Percentiles rank a stretch among this genome's conserved stretches.
These are phyloP conservation scores for Lycaena phlaeas DNA, from an alignment of 2,888 invertebrate genomes.

Conservation along the genomic window DNA sequence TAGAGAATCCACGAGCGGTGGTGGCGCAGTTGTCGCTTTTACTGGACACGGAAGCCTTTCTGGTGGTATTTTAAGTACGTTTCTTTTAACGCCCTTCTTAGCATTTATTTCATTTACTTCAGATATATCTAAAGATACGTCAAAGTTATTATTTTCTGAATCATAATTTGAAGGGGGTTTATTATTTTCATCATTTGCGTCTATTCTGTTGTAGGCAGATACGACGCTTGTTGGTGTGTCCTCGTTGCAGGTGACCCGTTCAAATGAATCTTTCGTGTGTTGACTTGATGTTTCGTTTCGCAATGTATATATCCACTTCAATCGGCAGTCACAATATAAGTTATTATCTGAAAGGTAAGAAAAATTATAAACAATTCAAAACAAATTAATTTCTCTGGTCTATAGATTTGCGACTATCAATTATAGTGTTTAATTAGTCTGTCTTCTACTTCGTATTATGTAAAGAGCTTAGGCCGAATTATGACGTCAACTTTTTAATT, in stretches of 20 bases:
- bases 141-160: neutral
- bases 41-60: slow-evolving; percentile 56
- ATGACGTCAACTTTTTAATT: too few species aligned
- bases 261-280: slow-evolving; percentile 78
- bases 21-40: slow-evolving; percentile 47
- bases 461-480: too few species aligned
- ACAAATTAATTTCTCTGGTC: too few species aligned
- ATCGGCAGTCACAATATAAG: slow-evolving; percentile 86
- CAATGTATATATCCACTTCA: slow-evolving; percentile 84
- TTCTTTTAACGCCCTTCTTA: slow-evolving; percentile 49
- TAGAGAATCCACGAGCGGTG: slow-evolving; percentile 47
- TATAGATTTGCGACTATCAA: too few species aligned
- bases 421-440: too few species aligned
- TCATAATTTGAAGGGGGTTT: neutral
- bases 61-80: slow-evolving; percentile 51
- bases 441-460: too few species aligned
- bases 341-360: slow-evolving; percentile 79
- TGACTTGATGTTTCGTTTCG: slow-evolving; percentile 82
- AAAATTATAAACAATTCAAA: too few species aligned
- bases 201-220: slow-evolving; percentile 62
- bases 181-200: slow-evolving; percentile 29
- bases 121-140: neutral
- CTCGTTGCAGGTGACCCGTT: slow-evolving; percentile 80
- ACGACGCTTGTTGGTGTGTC: slow-evolving; percentile 61
- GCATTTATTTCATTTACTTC: slow-evolving; percentile 9